Conservation (phyloP, 1,140 invertebrate species). For the Macrocentrus cingulum region DNA sequence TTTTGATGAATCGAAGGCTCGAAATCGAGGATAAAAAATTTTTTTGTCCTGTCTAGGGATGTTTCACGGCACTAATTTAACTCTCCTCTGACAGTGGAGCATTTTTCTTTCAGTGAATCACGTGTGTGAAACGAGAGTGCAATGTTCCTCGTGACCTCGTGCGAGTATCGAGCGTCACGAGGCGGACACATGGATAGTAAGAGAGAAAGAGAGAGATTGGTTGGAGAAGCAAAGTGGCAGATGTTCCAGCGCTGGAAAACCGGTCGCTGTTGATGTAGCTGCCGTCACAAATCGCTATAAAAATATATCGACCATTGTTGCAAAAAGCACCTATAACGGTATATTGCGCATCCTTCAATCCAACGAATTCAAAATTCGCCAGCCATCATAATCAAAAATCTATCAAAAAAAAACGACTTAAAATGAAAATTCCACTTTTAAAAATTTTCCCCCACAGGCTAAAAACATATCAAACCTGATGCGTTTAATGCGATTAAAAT, state of each 20-base stretch:
- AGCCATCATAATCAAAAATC: too few species aligned
- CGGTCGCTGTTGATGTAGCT: constrained; percentile 60
- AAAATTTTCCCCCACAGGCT: too few species aligned
- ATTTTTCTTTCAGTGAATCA: constrained; percentile 21
- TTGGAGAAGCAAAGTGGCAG: constrained; percentile 47
- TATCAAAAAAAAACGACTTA: constrained; percentile 19
- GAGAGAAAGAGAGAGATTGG: constrained; percentile 22
- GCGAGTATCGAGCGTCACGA: constrained; percentile 15
- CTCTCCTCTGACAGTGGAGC: constrained; percentile 32
- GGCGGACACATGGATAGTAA: constrained; percentile 23
- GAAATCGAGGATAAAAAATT: too few species aligned
- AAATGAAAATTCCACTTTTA: constrained; percentile 5
- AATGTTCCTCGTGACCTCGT: constrained; percentile 24
- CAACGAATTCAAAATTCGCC: too few species aligned
- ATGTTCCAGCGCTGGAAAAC: constrained; percentile 56
- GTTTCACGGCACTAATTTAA: too few species aligned
- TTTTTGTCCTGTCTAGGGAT: too few species aligned
- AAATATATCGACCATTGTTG: constrained; percentile 58
- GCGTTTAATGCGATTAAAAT: constrained; percentile 43
- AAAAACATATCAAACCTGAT: too few species aligned
- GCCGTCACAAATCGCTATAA: constrained; percentile 59
- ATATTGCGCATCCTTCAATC: too few species aligned
- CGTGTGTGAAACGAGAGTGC: constrained; percentile 23
- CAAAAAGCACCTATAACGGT: constrained; percentile 48
- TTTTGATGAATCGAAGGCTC: too few species aligned